These are phyloP conservation scores for Volucella inflata DNA, from an alignment of 2,888 invertebrate species.

Conservation along the genomic window DNA sequence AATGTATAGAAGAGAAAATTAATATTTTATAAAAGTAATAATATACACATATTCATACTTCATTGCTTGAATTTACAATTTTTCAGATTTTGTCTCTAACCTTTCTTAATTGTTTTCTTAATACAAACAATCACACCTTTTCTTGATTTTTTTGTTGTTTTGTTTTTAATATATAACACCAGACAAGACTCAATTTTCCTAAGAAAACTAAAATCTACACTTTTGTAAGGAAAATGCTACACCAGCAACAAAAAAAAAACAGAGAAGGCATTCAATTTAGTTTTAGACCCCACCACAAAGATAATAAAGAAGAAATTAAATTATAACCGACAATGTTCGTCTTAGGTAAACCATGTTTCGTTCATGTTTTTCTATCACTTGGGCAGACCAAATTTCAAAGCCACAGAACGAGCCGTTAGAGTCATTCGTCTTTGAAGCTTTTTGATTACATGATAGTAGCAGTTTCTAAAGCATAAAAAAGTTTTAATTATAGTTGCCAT, in stretches of 20 bases:
- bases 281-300: background rate
- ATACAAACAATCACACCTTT: no score
- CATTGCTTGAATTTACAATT: no score
- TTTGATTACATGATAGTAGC: conserved; percentile 18
- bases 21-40: no score
- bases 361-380: conserved; percentile 7
- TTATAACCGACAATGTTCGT: conserved; percentile 26
- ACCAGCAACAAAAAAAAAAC: background rate
- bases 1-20: no score
- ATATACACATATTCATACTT: no score
- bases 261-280: background rate
- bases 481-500: conserved; percentile 50
- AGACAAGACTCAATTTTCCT: background rate
- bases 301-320: conserved; percentile 25
- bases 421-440: conserved; percentile 24
- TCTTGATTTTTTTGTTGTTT: no score
- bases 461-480: conserved; percentile 46
- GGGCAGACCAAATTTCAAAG: conserved; percentile 22
- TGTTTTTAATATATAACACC: no score
- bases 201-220: conserved; percentile 9
- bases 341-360: conserved; percentile 21
- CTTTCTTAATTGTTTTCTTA: no score
- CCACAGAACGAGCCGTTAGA: conserved; percentile 41
- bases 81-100: no score
- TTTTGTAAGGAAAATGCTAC: background rate